phyloP scores from a whole-genome alignment of 2,797 vertebrate genomes.

The Enteromius mattozi region DNA sequence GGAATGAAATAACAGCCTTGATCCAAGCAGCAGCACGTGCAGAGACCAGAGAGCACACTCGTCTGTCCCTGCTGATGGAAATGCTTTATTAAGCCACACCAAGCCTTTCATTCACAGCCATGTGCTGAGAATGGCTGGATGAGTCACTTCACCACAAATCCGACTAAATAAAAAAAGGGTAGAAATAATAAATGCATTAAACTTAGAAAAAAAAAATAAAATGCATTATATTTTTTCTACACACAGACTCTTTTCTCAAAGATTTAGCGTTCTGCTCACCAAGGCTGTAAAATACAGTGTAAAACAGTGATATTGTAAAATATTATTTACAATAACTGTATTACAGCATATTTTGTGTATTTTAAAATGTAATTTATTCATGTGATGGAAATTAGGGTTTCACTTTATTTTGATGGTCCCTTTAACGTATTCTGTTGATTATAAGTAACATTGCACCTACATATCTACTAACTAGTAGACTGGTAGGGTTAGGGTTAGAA shows the following conservation, averaged over 20 bases:
- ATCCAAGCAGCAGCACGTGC: constrained; percentile 26
- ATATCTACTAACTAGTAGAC: no score
- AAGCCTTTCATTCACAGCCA: neutral
- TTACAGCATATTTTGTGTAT: neutral
- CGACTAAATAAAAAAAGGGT: neutral
- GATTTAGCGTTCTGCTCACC: neutral
- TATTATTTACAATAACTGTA: neutral
- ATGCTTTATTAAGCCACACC: constrained; percentile 42
- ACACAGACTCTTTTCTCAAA: neutral
- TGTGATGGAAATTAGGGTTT: no score
- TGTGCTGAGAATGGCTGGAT: constrained; percentile 7
- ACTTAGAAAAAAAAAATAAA: no score
- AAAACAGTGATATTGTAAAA: neutral
- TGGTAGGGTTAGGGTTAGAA: no score
- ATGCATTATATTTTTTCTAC: neutral
- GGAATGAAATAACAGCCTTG: constrained; percentile 45
- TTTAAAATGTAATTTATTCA: neutral
- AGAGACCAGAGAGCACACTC: constrained; percentile 33
- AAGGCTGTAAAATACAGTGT: neutral
- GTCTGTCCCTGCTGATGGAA: constrained; percentile 34
- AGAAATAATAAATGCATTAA: neutral
- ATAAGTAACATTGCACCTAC: no score
- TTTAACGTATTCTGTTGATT: no score
- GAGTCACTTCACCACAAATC: neutral
- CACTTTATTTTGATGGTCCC: no score